A percentile compares a stretch with the other conserved stretches of the same genome.
phyloP scores from a whole-genome alignment of 2,888 invertebrate species.

The Acanthoscelides obtectus region DNA sequence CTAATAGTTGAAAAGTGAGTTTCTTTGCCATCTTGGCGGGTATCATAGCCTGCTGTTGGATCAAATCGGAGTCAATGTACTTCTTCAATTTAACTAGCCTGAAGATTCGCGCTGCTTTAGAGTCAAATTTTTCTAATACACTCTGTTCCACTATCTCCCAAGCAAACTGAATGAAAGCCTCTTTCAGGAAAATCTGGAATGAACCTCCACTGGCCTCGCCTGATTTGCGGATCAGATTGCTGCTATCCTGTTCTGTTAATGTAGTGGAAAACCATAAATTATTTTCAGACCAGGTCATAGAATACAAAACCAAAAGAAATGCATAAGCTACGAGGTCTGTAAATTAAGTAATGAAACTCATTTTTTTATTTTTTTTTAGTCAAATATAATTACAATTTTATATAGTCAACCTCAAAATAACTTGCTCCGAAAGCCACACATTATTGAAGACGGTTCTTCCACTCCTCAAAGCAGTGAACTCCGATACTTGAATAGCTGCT shows the following conservation, averaged over 20 bases:
- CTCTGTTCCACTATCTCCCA: slow-evolving; percentile 72
- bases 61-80: slow-evolving; percentile 86
- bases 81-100: slow-evolving; percentile 75
- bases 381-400: too few relatives aligned
- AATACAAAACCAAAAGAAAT: not conserved
- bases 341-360: too few relatives aligned
- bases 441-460: too few relatives aligned
- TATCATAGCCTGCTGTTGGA: slow-evolving; percentile 90
- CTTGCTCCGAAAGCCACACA: too few relatives aligned
- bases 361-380: too few relatives aligned
- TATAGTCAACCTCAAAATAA: too few relatives aligned
- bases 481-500: too few relatives aligned
- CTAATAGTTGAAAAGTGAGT: slow-evolving; percentile 76
- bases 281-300: not conserved
- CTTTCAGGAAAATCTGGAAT: slow-evolving; percentile 67
- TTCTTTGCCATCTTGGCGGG: slow-evolving; percentile 91
- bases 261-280: not conserved
- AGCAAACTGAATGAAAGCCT: slow-evolving; percentile 67
- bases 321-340: too few relatives aligned
- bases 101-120: slow-evolving; percentile 82
- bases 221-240: slow-evolving; percentile 66
- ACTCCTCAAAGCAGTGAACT: too few relatives aligned
- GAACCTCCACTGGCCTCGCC: slow-evolving; percentile 84
- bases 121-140: slow-evolving; percentile 80
- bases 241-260: slow-evolving; percentile 67